These are phyloP conservation scores for Dipodomys ordii DNA, from an alignment of 2,113 vertebrate species.

Conservation along the genomic window DNA sequence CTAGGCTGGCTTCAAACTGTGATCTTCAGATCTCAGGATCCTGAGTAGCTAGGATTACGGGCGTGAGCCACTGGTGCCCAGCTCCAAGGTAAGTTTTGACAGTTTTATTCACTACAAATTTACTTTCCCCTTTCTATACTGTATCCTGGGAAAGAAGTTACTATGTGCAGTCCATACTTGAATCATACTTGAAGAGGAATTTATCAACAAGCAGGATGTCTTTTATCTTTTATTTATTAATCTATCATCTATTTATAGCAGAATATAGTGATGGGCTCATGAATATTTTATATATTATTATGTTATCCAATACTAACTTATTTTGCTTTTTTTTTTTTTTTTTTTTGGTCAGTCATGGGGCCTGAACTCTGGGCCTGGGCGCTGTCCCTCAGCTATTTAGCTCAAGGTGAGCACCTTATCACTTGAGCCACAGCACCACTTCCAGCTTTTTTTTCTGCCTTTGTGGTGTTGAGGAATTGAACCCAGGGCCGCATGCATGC, in stretches of 20 bases:
- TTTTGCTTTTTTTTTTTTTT: not conserved
- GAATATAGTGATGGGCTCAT: not conserved
- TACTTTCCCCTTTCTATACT: not conserved
- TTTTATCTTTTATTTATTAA: not conserved
- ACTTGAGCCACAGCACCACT: too few relatives aligned
- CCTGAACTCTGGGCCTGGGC: too few relatives aligned
- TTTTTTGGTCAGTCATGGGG: too few relatives aligned
- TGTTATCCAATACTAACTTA: not conserved
- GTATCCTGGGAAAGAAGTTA: not conserved
- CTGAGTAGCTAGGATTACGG: too few relatives aligned
- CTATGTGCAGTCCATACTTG: not conserved
- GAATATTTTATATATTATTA: slow-evolving; percentile 15
- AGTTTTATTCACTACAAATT: not conserved
- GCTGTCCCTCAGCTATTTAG: too few relatives aligned
- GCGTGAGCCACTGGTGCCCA: too few relatives aligned
- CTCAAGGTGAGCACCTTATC: too few relatives aligned
- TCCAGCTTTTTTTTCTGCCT: too few relatives aligned
- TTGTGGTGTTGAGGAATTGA: too few relatives aligned
- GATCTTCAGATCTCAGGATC: too few relatives aligned
- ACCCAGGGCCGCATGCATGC: too few relatives aligned
- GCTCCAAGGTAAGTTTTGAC: not conserved
- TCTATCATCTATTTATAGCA: not conserved
- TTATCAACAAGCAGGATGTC: not conserved
- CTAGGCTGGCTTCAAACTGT: too few relatives aligned
- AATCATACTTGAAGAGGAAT: not conserved